A percentile compares a stretch with the other conserved stretches of the same genome.
Evolutionary conservation across 2,888 invertebrate species (phyloP).

Genomic region (Drosophila seclusa): DNA sequence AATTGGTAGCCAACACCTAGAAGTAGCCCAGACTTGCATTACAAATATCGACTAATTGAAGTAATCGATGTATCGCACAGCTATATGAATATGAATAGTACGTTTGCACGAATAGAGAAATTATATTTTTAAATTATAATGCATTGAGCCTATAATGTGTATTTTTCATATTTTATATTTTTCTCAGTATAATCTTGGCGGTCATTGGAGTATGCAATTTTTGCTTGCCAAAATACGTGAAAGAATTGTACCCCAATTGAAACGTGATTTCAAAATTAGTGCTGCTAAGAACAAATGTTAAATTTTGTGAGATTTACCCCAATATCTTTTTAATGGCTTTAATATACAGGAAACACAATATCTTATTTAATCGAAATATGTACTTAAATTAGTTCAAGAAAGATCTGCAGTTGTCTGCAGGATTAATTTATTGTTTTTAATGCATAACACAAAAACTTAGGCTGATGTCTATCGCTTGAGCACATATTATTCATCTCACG

Average conservation of each 20-base stretch:
- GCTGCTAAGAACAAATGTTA: neutral
- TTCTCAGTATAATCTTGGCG: neutral
- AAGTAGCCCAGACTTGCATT: conserved; percentile 42
- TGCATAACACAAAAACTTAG: neutral
- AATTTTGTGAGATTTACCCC: neutral
- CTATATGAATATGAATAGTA: neutral
- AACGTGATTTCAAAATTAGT: neutral
- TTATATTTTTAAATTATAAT: neutral
- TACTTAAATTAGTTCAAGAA: neutral
- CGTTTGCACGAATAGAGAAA: conserved; percentile 2
- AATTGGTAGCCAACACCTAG: conserved; percentile 76
- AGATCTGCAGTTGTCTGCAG: neutral
- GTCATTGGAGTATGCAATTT: neutral
- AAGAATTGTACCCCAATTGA: neutral
- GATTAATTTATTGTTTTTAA: neutral
- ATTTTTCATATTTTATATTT: neutral
- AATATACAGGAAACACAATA: neutral
- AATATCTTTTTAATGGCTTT: neutral
- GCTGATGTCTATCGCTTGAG: neutral
- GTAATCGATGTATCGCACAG: conserved; percentile 1
- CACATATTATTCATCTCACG: neutral
- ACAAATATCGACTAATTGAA: conserved; percentile 24
- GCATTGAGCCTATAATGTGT: neutral
- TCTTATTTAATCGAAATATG: neutral
- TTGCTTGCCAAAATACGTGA: neutral